Percentiles rank a stretch among this genome's conserved stretches.
phyloP scores from a whole-genome alignment of 2,888 invertebrate genomes.

The Plebejus anna region DNA sequence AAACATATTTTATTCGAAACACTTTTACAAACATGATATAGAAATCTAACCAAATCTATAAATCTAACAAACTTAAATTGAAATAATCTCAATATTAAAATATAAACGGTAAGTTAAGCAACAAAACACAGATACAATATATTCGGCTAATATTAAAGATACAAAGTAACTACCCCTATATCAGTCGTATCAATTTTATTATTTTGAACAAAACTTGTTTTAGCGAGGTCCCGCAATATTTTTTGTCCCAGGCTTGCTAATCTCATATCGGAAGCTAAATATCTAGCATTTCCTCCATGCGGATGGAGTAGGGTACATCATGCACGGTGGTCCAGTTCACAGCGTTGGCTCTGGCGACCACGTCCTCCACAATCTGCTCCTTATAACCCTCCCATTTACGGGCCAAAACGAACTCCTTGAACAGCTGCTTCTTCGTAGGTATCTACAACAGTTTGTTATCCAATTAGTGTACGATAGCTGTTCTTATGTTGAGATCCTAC shows the following conservation, averaged over 20 bases:
- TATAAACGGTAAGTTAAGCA: neutral
- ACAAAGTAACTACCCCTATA: neutral
- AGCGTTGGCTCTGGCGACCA: slow-evolving; percentile 68
- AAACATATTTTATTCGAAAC: neutral
- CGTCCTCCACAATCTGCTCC: slow-evolving; percentile 69
- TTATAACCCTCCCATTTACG: slow-evolving; percentile 80
- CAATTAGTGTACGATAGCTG: neutral
- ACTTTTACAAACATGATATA: neutral
- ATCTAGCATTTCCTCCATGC: slow-evolving; percentile 77
- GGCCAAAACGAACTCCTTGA: slow-evolving; percentile 73
- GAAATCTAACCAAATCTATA: neutral
- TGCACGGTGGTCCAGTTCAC: slow-evolving; percentile 79
- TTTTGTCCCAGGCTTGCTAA: neutral
- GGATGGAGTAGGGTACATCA: slow-evolving; percentile 83
- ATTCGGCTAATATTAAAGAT: neutral
- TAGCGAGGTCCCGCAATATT: neutral
- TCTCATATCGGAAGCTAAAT: slow-evolving; percentile 44
- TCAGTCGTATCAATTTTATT: neutral
- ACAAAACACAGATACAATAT: neutral
- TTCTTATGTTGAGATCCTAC: neutral
- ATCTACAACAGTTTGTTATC: slow-evolving; percentile 55
- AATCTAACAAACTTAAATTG: neutral
- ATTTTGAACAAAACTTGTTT: neutral
- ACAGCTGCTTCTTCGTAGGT: slow-evolving; percentile 79
- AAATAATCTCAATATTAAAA: neutral